phyloP scores from a whole-genome alignment of 2,888 invertebrate genomes.

The Andrena praecox region DNA sequence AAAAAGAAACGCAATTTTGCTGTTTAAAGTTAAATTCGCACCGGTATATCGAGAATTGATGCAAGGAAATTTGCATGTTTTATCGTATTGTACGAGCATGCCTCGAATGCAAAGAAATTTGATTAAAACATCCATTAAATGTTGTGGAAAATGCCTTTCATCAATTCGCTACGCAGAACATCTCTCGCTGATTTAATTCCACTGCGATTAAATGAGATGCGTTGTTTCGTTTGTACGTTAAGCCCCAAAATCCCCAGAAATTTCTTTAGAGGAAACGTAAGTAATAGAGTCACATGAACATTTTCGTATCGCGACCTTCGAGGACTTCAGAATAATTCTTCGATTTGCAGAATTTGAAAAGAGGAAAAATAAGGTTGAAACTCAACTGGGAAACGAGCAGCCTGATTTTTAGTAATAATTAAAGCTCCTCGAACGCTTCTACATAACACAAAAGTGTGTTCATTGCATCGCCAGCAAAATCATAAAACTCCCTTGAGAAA shows the following conservation, averaged over 20 bases:
- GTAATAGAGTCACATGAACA: not conserved
- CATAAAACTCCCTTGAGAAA: not conserved
- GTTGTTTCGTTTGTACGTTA: slow-evolving; percentile 11
- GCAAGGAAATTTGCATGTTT: not conserved
- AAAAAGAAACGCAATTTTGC: slow-evolving; percentile 16
- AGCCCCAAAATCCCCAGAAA: slow-evolving; percentile 17
- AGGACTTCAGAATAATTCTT: not conserved
- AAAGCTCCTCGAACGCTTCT: not conserved
- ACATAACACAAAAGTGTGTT: not conserved
- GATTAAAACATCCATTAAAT: slow-evolving; percentile 31
- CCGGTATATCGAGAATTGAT: slow-evolving; percentile 10
- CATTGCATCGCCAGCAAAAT: not conserved
- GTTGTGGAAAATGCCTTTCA: slow-evolving; percentile 23
- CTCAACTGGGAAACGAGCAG: not conserved
- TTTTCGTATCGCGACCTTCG: not conserved
- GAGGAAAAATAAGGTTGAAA: not conserved
- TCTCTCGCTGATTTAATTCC: slow-evolving; percentile 8
- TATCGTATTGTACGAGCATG: slow-evolving; percentile 4
- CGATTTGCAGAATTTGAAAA: not conserved
- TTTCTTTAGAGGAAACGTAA: not conserved
- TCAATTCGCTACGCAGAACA: not conserved
- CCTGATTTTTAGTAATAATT: not conserved
- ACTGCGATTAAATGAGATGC: slow-evolving; percentile 3
- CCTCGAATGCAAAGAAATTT: not conserved
- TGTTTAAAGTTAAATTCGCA: slow-evolving; percentile 21